Percentiles rank a stretch among this genome's conserved stretches.
phyloP scores from a whole-genome alignment of 1,140 invertebrate genomes.

The Rhopalosiphum maidis region DNA sequence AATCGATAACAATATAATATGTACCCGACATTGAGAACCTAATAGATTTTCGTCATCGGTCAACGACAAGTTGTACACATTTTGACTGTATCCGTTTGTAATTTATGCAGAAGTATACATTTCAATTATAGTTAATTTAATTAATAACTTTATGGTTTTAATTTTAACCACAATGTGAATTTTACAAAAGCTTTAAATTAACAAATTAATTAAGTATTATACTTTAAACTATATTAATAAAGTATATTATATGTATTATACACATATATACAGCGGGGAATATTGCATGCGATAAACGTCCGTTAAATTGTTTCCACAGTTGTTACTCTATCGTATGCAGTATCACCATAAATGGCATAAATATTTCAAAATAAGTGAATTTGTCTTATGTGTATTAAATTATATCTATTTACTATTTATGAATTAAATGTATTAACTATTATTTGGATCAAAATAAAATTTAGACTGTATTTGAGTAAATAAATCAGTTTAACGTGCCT shows the following conservation, averaged over 20 bases:
- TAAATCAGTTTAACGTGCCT: background rate
- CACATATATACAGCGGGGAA: no score
- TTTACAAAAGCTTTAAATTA: background rate
- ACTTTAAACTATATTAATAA: background rate
- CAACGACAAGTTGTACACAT: background rate
- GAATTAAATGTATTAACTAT: background rate
- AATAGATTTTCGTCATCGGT: background rate
- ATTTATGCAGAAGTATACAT: background rate
- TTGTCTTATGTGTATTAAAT: background rate
- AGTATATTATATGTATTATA: no score
- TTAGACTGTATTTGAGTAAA: background rate
- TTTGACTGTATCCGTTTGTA: background rate
- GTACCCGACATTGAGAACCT: background rate
- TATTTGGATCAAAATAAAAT: no score
- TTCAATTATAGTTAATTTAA: background rate
- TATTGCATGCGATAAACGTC: background rate
- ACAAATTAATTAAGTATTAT: background rate
- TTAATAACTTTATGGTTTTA: background rate
- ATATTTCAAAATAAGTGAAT: background rate
- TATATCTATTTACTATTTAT: background rate
- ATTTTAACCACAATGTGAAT: background rate
- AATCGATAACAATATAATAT: background rate
- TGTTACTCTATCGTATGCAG: background rate
- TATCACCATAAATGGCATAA: background rate
- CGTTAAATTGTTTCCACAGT: background rate